Base-by-base conservation (phyloP, 2,888 invertebrate species). In the Andrena bicolor region DNA sequence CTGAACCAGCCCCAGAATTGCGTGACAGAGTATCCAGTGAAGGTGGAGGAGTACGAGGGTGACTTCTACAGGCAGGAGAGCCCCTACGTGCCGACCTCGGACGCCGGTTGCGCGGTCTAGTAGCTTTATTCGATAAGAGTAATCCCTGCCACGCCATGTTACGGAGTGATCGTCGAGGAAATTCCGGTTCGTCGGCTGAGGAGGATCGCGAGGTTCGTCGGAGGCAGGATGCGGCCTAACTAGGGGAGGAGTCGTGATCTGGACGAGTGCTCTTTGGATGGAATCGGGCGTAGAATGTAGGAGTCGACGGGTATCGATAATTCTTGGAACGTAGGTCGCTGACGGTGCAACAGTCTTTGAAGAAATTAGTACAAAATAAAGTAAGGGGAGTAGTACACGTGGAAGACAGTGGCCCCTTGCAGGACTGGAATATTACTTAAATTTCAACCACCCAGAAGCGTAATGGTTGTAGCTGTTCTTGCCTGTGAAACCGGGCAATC, bases 41-140 rank as follows among this genome's bases (percentile, higher is more conserved):
- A 94, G 85, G 89, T 94, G 80, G 94, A 94, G 76, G 87, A 90
- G 53, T 94, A 91, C 88, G 93, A 93, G 28, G 71, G 86, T 30
- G 93, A 93, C 66, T 93, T 90, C 84, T 94, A 93, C 76, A 88
- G 92, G 28, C 93, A 93, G 70, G 90, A 85, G 60, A 92, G 91
- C 76, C 89, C 93, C 0, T 93, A 90, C 83, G 90, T 93, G 35
- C 92, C 92, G 26, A 92, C 92, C 56, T 90, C 93, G 23, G 92
- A 93, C 56, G 85, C 93, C 71, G 91, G 93, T 76, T 93, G 93
- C 77, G 92, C 93, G 74, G 93, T 93, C 82, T 93, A 93, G 92
- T 83, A 82, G 69, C 71, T 82, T 74, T 82, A 83, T 63, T 53
- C 16, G 35, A 74, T 61, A 41, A 26, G 20, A 77, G 30, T 30